phyloP scores from a whole-genome alignment of 2,888 invertebrate genomes.

The Eristalinus aeneus region DNA sequence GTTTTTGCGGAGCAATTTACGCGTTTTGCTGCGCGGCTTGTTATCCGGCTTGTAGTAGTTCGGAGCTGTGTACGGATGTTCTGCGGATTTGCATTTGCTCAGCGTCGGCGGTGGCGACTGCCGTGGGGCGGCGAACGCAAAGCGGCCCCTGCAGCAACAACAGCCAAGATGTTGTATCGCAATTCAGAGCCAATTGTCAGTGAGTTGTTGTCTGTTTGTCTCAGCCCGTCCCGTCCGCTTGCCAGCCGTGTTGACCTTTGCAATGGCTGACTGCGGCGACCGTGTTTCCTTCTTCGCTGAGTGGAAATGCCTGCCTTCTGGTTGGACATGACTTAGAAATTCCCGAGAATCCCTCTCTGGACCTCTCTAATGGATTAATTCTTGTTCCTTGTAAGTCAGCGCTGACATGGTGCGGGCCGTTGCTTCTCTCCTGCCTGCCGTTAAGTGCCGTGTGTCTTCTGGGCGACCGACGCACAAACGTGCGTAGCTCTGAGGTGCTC shows the following conservation, averaged over 20 bases:
- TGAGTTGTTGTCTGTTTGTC: conserved; percentile 40
- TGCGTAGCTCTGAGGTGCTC: not conserved
- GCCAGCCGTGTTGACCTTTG: not conserved
- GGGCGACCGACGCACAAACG: not conserved
- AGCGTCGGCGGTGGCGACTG: conserved; percentile 24
- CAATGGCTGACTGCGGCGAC: not conserved
- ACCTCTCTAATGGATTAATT: conserved; percentile 49
- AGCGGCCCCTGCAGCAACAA: not conserved
- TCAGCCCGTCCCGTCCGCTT: not conserved
- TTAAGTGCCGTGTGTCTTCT: not conserved
- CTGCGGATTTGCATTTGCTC: conserved; percentile 52
- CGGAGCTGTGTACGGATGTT: not conserved
- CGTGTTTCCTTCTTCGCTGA: not conserved
- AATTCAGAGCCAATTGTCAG: conserved; percentile 35
- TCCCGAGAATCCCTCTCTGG: conserved; percentile 15
- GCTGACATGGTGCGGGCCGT: conserved; percentile 7
- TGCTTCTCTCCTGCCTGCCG: not conserved
- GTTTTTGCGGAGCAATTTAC: conserved; percentile 36
- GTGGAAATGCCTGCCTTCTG: not conserved
- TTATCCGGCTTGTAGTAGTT: conserved; percentile 26
- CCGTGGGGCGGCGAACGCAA: not conserved
- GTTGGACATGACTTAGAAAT: conserved; percentile 44
- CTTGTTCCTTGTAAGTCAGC: conserved; percentile 17
- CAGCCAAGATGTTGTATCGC: conserved; percentile 47
- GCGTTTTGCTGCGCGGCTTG: conserved; percentile 50